Conservation (phyloP, 2,888 invertebrate genomes). For the Parapristionchus giblindavisi region DNA sequence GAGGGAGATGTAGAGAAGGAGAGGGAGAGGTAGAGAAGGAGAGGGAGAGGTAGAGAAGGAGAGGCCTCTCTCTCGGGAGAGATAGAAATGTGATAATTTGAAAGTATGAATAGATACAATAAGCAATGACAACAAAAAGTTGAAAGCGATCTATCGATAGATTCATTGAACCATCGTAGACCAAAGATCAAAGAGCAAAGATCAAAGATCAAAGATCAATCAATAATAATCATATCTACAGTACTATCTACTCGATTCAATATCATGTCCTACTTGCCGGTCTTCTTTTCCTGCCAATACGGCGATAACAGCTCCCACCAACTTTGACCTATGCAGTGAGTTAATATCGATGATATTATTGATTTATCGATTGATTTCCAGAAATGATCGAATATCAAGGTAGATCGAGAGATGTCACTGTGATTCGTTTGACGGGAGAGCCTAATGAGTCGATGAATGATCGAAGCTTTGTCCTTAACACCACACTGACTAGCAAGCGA, state of each 20-base stretch:
- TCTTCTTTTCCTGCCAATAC: slow-evolving; percentile 48
- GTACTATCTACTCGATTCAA: slow-evolving; percentile 63
- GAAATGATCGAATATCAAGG: slow-evolving; percentile 16
- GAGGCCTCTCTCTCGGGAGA: too few species aligned
- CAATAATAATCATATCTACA: slow-evolving; percentile 41
- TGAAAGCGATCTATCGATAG: neutral
- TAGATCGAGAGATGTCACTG: slow-evolving; percentile 15
- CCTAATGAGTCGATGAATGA: neutral
- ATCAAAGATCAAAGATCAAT: neutral
- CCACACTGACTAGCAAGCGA: slow-evolving; percentile 27
- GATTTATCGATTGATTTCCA: neutral
- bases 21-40: too few species aligned
- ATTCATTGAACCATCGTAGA: neutral
- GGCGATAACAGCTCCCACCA: slow-evolving; percentile 62
- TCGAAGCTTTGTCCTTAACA: slow-evolving; percentile 14
- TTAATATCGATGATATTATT: slow-evolving; percentile 16
- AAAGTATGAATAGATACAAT: too few species aligned
- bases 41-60: too few species aligned
- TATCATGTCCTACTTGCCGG: slow-evolving; percentile 64
- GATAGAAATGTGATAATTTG: too few species aligned
- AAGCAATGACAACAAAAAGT: too few species aligned
- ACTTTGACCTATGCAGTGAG: slow-evolving; percentile 66
- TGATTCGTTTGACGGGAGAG: slow-evolving; percentile 25
- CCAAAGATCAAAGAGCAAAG: neutral
- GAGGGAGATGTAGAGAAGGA: too few species aligned